phyloP scores from a whole-genome alignment of 1,140 invertebrate species.

The Drosophila quadrilineata region DNA sequence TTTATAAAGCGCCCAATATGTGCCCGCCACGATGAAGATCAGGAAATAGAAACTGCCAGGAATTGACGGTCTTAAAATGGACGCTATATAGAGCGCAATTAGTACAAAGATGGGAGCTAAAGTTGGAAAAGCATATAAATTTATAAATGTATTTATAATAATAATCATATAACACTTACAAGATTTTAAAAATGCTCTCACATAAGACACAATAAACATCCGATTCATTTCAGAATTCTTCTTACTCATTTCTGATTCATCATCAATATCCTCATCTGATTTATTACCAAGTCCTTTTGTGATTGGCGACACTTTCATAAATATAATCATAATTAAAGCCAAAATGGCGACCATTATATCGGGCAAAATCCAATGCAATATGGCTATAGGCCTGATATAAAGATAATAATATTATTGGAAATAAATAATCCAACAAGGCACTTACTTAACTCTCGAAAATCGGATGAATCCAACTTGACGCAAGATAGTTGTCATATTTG shows the following conservation, averaged over 20 bases:
- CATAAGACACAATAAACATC: constrained; percentile 45
- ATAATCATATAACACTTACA: constrained; percentile 31
- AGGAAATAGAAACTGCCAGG: constrained; percentile 92
- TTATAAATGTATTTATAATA: background rate
- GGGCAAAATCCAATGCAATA: constrained; percentile 83
- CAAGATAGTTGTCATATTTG: constrained; percentile 1
- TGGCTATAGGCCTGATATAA: constrained; percentile 17
- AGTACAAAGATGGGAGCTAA: constrained; percentile 88
- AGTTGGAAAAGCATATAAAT: background rate
- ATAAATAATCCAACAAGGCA: background rate
- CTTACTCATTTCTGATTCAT: constrained; percentile 56
- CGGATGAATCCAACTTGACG: constrained; percentile 45
- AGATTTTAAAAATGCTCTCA: constrained; percentile 44
- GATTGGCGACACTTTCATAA: constrained; percentile 45
- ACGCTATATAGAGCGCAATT: constrained; percentile 88
- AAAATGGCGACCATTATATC: constrained; percentile 84
- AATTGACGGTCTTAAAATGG: constrained; percentile 89
- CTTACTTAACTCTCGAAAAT: constrained; percentile 43
- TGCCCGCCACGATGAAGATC: constrained; percentile 90
- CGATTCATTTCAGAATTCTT: constrained; percentile 42
- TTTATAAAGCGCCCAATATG: constrained; percentile 92
- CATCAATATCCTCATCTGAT: background rate
- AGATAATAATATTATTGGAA: background rate
- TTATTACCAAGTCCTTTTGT: background rate
- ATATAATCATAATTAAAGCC: constrained; percentile 81